Conservation (phyloP, 2,113 vertebrate genomes). For the Platichthys flesus region DNA sequence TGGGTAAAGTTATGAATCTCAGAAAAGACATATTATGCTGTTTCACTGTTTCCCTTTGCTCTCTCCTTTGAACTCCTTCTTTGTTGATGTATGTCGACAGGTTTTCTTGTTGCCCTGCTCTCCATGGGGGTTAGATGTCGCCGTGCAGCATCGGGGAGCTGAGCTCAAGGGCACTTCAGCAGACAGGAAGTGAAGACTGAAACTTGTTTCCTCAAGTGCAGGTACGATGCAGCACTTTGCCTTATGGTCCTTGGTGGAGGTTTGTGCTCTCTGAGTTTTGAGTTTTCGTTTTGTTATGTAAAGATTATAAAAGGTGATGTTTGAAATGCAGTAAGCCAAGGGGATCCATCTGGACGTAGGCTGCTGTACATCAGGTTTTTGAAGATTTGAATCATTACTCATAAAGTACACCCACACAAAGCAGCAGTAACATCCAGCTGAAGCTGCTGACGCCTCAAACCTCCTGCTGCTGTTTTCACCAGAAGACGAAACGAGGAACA, state of each 20-base stretch:
- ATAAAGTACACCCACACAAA: too few relatives aligned
- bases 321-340: too few relatives aligned
- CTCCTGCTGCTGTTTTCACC: too few relatives aligned
- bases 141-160: neutral
- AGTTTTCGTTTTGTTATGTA: neutral
- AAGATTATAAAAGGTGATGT: neutral
- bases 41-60: too few relatives aligned
- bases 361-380: too few relatives aligned
- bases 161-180: neutral
- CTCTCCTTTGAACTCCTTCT: neutral
- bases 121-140: neutral
- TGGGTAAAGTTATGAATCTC: neutral
- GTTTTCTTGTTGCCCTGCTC: neutral
- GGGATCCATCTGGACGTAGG: too few relatives aligned
- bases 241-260: neutral
- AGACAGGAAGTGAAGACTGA: neutral
- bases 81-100: neutral
- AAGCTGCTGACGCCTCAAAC: too few relatives aligned
- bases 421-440: too few relatives aligned
- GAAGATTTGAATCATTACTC: too few relatives aligned
- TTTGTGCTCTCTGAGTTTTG: too few relatives aligned
- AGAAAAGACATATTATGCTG: too few relatives aligned
- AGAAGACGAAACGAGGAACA: too few relatives aligned
- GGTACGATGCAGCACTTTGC: neutral
- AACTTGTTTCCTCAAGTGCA: neutral